A percentile compares a stretch with the other conserved stretches of the same genome.
phyloP scores from a whole-genome alignment of 2,113 vertebrate genomes.

The Oriolus oriolus region DNA sequence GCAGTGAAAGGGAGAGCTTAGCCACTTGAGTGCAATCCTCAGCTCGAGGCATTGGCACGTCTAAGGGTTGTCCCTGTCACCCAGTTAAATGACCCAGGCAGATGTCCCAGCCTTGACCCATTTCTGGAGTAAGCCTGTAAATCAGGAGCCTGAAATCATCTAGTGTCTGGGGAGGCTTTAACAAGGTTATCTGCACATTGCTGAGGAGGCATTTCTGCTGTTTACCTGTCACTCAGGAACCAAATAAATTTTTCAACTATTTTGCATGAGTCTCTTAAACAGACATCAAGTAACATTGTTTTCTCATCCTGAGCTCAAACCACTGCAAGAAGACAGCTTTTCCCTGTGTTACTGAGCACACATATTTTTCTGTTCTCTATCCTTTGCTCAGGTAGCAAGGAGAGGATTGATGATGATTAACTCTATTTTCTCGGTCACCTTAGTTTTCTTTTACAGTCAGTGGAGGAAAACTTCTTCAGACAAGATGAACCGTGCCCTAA shows the following conservation, averaged over 20 bases:
- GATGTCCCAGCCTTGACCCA: conserved; percentile 26
- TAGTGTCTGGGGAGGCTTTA: background rate
- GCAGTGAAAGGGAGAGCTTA: background rate
- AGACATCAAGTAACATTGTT: background rate
- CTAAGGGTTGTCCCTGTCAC: background rate
- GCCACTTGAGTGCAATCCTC: background rate
- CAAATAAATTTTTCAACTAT: background rate
- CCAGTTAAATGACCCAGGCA: conserved; percentile 13
- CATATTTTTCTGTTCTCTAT: background rate
- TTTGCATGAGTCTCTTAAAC: background rate
- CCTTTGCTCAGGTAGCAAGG: background rate
- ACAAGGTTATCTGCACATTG: background rate
- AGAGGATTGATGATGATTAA: background rate
- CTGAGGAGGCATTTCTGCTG: background rate
- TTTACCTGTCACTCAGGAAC: background rate
- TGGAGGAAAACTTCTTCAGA: background rate
- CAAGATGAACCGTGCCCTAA: background rate
- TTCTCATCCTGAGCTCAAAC: background rate
- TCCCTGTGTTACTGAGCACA: background rate
- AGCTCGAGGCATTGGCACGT: background rate
- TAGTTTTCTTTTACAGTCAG: background rate
- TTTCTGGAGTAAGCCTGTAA: conserved; percentile 15
- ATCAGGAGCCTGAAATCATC: conserved; percentile 36
- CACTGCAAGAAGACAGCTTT: background rate
- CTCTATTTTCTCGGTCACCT: background rate